Base-by-base conservation (phyloP, 2,888 invertebrate species). In the Encarsia formosa region DNA sequence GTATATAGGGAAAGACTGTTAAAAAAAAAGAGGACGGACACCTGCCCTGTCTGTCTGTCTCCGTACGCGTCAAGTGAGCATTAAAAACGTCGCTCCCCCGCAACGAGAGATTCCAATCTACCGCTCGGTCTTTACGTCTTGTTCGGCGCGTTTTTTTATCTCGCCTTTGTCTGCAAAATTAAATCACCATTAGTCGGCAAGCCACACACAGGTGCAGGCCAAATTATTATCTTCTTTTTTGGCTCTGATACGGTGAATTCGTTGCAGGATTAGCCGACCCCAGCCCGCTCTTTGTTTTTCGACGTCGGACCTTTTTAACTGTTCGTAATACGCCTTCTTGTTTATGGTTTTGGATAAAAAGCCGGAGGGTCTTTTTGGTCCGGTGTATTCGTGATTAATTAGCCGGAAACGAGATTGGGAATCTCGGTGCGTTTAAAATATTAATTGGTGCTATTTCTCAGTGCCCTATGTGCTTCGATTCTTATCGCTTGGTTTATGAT, bases 131-230 rank as follows among this genome's bases (percentile, higher is more conserved):
- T 56, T 46, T 47, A 43, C 48, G 37, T 45, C 39, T 31, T 48
- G 26, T 52, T 52, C 43, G 13, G 29, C 23, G 20, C 39, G 29
- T 23, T 39, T 24, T 34, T 29, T 15, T 35, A 3, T 6, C 32
- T 34, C 2, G 11, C 5, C 20, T 29, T 2, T 45, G 37, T 37
- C 26, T 24, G 35, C 15, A 34, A 51, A 53, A 53, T 56, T 56
- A 56, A 56, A 53, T 51, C 50, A 52, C 48, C 53, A 51, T 56
- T 56, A 56, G 53, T 32, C 39, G 13, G 47, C 56, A 48, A 9
- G 29, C 39, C 23, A n/a, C 4, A 6, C 49, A 39, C 46, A 50
- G 50, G 50, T 54, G 41, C 23, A 9, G 20, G 8, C 22, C 32
- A 5, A 8, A 4, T 32, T 32, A 39, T 38, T 46, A 13, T 31